Evolutionary conservation across 2,888 invertebrate genomes (phyloP).

Genomic region (Chalcis sispes): DNA sequence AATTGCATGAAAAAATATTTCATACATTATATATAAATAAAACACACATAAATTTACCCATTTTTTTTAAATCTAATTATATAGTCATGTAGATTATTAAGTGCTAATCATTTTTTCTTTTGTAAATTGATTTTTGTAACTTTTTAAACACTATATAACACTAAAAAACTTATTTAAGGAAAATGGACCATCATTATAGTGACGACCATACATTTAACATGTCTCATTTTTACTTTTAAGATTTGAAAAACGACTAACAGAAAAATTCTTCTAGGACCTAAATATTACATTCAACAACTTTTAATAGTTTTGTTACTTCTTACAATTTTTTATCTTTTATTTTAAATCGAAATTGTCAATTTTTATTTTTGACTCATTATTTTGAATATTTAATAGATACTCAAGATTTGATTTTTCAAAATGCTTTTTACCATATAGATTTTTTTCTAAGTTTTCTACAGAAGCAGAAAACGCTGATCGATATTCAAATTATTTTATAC

Average conservation of each 20-base stretch:
- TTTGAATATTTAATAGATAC: not conserved
- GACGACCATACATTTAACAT: conserved; percentile 45
- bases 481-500: conserved; percentile 38
- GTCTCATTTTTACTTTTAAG: conserved; percentile 33
- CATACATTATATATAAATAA: not conserved
- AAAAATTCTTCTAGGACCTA: conserved; percentile 41
- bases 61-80: conserved; percentile 4
- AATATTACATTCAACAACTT: conserved; percentile 47
- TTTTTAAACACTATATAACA: conserved; percentile 30
- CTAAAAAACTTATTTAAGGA: conserved; percentile 38
- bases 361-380: conserved; percentile 17
- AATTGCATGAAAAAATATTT: not conserved
- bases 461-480: conserved; percentile 44
- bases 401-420: conserved; percentile 45
- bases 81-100: conserved; percentile 3
- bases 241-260: conserved; percentile 48
- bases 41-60: conserved; percentile 13
- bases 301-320: conserved; percentile 33
- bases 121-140: conserved; percentile 1
- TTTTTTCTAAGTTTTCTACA: conserved; percentile 38
- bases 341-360: conserved; percentile 16
- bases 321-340: conserved; percentile 19
- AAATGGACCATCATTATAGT: conserved; percentile 29
- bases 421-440: conserved; percentile 32
- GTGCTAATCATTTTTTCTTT: not conserved